Evolutionary conservation across 2,888 invertebrate species (phyloP).

Genomic region (Torymus auratus): DNA sequence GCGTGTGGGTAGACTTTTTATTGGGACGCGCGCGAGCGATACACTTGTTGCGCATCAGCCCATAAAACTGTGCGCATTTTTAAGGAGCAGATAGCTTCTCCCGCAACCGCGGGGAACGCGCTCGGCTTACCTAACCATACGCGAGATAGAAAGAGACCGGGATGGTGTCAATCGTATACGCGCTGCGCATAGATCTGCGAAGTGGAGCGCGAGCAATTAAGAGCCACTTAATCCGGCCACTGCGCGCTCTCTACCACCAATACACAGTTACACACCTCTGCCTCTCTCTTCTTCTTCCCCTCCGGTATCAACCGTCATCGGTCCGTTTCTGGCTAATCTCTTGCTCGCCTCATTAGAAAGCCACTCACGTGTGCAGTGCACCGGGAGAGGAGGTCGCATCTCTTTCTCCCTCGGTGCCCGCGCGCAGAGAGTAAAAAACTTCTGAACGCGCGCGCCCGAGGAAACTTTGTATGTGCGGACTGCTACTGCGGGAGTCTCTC

Average conservation of each 20-base stretch:
- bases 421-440: neutral
- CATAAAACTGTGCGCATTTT: neutral
- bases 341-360: neutral
- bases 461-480: no score
- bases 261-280: no score
- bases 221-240: slow-evolving; percentile 28
- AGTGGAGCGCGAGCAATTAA: slow-evolving; percentile 31
- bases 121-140: no score
- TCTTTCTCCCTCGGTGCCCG: neutral
- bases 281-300: no score
- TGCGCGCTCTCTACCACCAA: no score
- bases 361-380: slow-evolving; percentile 15
- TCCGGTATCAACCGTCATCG: no score
- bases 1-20: no score
- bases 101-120: no score
- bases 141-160: neutral
- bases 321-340: slow-evolving; percentile 27
- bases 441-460: no score
- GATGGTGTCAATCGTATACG: slow-evolving; percentile 6
- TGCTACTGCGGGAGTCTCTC: no score
- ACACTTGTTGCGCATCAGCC: slow-evolving; percentile 12
- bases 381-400: neutral
- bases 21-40: neutral
- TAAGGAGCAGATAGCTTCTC: neutral
- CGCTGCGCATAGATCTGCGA: neutral